Percentiles rank a stretch among this genome's conserved stretches.
phyloP scores from a whole-genome alignment of 2,888 invertebrate species.

The Trichopria drosophilae region DNA sequence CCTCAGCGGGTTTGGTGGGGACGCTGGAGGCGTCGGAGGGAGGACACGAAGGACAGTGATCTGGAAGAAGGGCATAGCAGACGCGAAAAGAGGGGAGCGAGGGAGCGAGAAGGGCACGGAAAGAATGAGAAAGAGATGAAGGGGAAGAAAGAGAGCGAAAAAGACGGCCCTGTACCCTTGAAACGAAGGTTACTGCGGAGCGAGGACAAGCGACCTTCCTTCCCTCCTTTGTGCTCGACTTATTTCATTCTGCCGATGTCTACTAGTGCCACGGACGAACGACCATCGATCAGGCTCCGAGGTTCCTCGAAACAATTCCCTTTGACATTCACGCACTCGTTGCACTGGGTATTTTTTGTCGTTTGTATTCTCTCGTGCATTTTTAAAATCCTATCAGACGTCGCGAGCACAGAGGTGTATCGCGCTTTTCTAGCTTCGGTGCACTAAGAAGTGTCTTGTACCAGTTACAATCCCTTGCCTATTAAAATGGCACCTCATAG shows the following conservation, averaged over 20 bases:
- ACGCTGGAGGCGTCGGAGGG: conserved; percentile 16
- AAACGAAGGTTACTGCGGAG: conserved; percentile 51
- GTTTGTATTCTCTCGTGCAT: too few relatives aligned
- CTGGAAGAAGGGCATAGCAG: conserved; percentile 5
- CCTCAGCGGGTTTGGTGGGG: conserved; percentile 15
- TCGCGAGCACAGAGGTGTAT: too few relatives aligned
- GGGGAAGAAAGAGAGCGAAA: conserved; percentile 32
- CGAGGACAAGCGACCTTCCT: conserved; percentile 48
- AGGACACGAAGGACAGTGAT: conserved; percentile 17
- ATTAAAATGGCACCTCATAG: too few relatives aligned
- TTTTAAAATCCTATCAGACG: too few relatives aligned
- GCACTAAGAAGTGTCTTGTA: too few relatives aligned
- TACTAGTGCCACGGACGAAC: conserved; percentile 13
- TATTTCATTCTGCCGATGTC: conserved; percentile 41
- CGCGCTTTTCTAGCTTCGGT: too few relatives aligned
- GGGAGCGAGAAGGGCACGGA: conserved; percentile 9
- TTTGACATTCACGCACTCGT: conserved; percentile 8
- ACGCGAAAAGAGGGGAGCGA: conserved; percentile 7
- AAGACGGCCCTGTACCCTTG: conserved; percentile 53
- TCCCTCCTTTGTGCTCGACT: conserved; percentile 45
- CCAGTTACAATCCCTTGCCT: too few relatives aligned
- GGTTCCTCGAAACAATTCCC: conserved; percentile 10
- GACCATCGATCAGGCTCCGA: conserved; percentile 43
- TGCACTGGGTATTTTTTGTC: too few relatives aligned
- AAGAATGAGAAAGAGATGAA: conserved; percentile 20